These are phyloP conservation scores for Morone chrysops DNA, from an alignment of 2,113 vertebrate genomes.

Conservation along the genomic window DNA sequence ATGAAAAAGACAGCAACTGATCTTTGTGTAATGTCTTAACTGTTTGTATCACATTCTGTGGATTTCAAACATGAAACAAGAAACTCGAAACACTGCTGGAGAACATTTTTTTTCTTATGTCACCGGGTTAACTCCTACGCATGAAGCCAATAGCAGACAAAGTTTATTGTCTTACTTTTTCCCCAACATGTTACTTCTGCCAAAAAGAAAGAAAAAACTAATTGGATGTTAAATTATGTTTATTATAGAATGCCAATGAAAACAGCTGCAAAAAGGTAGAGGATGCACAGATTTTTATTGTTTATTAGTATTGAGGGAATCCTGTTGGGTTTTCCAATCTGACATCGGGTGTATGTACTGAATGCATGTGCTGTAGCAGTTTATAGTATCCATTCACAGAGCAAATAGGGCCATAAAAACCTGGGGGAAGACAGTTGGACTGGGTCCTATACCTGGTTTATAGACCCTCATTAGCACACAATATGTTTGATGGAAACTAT, in stretches of 20 bases:
- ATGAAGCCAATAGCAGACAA: slow-evolving; percentile 7
- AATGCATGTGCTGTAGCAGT: slow-evolving; percentile 41
- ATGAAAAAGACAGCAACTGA: not conserved
- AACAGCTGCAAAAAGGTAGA: slow-evolving; percentile 11
- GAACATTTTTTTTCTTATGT: not conserved
- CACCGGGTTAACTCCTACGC: not conserved
- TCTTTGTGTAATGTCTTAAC: not conserved
- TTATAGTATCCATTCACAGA: slow-evolving; percentile 65
- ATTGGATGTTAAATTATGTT: slow-evolving; percentile 4
- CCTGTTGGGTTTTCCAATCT: slow-evolving; percentile 44
- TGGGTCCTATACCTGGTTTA: slow-evolving; percentile 59
- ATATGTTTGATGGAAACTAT: slow-evolving; percentile 72
- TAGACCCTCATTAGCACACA: slow-evolving; percentile 73
- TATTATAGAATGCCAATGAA: not conserved
- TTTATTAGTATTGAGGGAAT: slow-evolving; percentile 52
- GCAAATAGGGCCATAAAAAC: slow-evolving; percentile 70
- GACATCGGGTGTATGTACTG: not conserved
- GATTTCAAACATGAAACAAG: not conserved
- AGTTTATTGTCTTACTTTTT: slow-evolving; percentile 26
- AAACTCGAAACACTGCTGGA: not conserved
- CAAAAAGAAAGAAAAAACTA: slow-evolving; percentile 7
- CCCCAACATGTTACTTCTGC: not conserved
- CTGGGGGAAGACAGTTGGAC: slow-evolving; percentile 57
- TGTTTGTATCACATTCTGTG: not conserved
- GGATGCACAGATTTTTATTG: slow-evolving; percentile 22